Conservation (phyloP, 2,888 invertebrate species). For the Scrobipalpa atriplicella region DNA sequence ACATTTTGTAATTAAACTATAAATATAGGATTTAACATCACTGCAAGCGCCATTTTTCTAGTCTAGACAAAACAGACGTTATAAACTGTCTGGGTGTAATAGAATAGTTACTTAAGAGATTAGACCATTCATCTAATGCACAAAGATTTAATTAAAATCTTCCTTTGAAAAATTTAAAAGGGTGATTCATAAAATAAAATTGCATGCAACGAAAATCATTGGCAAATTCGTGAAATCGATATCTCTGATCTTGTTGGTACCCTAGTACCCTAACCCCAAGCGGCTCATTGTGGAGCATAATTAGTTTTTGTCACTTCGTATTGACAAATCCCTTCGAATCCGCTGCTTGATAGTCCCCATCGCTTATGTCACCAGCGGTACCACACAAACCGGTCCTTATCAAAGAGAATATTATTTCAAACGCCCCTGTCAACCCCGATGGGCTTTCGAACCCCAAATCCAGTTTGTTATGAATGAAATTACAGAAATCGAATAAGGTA, state of each 20-base stretch:
- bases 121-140: neutral
- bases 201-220: neutral
- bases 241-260: slow-evolving; percentile 52
- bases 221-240: slow-evolving; percentile 47
- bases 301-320: slow-evolving; percentile 82
- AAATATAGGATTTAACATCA: neutral
- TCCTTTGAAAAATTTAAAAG: neutral
- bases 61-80: neutral
- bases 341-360: slow-evolving; percentile 63
- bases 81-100: neutral
- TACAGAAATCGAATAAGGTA: slow-evolving; percentile 83
- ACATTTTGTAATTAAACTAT: too few species aligned
- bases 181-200: neutral
- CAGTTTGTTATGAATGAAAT: slow-evolving; percentile 83
- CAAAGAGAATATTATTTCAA: slow-evolving; percentile 83
- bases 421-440: slow-evolving; percentile 81
- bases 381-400: slow-evolving; percentile 74
- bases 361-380: slow-evolving; percentile 54
- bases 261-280: slow-evolving; percentile 54
- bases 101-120: neutral
- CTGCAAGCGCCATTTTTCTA: neutral
- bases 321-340: slow-evolving; percentile 77
- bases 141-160: neutral
- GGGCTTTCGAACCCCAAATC: slow-evolving; percentile 80
- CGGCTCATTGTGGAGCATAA: slow-evolving; percentile 74